phyloP scores from a whole-genome alignment of 2,113 vertebrate species.

The Melanostigma gelatinosum region DNA sequence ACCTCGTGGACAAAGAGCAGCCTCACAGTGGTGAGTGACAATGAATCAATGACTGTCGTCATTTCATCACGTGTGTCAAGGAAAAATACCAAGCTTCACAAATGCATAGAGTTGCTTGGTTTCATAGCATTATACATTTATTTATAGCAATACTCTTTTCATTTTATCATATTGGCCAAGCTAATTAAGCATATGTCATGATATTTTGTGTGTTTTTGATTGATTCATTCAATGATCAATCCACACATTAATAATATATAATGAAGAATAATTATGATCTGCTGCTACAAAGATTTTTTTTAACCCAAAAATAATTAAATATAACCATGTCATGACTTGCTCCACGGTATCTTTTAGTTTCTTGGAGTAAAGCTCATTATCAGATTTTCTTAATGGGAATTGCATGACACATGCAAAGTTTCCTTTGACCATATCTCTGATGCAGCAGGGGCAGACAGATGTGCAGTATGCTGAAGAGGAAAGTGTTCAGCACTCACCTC shows the following conservation, averaged over 20 bases:
- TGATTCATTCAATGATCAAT: background rate
- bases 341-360: background rate
- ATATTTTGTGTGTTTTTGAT: background rate
- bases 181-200: background rate
- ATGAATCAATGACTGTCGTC: background rate
- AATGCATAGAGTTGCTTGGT: background rate
- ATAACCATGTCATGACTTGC: background rate
- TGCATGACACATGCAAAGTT: background rate
- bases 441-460: background rate
- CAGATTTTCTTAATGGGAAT: background rate
- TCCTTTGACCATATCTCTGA: background rate
- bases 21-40: slow-evolving; percentile 82
- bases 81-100: background rate
- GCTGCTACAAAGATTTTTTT: background rate
- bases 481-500: background rate
- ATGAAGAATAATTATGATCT: background rate
- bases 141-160: background rate
- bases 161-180: background rate
- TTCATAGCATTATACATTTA: background rate
- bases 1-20: slow-evolving; percentile 86
- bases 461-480: background rate
- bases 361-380: background rate
- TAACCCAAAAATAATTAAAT: background rate
- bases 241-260: background rate
- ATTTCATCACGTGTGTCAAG: background rate